Conservation (phyloP, 2,113 vertebrate genomes). For the Tonatia bakeri region DNA sequence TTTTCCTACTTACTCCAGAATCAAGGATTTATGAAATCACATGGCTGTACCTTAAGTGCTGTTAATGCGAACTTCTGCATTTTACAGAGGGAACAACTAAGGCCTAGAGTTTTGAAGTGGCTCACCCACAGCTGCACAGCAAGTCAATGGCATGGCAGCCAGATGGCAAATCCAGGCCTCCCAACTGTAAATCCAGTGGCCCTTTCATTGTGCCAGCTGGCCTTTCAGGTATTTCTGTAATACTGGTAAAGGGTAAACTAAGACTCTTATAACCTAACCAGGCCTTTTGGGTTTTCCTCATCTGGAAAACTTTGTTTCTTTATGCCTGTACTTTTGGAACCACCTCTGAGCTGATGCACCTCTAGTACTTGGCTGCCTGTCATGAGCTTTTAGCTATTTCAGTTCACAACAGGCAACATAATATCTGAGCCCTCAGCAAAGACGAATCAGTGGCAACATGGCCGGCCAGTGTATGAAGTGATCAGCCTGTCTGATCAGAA, state of each 20-base stretch:
- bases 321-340: background rate
- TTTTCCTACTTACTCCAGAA: background rate
- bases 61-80: background rate
- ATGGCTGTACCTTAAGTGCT: background rate
- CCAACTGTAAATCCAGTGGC: background rate
- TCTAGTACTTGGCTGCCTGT: background rate
- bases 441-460: background rate
- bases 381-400: background rate
- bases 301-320: background rate
- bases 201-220: background rate
- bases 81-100: background rate
- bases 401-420: background rate
- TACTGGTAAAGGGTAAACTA: background rate
- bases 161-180: background rate
- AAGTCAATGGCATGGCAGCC: background rate
- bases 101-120: background rate
- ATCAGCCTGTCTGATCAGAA: background rate
- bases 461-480: background rate
- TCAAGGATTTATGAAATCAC: background rate
- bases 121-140: background rate
- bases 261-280: background rate
- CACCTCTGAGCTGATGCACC: background rate
- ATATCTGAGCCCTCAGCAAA: background rate
- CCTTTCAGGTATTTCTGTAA: background rate
- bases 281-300: background rate